Base-by-base conservation (phyloP, 2,888 invertebrate genomes). In the Sminthurinus aureus region DNA sequence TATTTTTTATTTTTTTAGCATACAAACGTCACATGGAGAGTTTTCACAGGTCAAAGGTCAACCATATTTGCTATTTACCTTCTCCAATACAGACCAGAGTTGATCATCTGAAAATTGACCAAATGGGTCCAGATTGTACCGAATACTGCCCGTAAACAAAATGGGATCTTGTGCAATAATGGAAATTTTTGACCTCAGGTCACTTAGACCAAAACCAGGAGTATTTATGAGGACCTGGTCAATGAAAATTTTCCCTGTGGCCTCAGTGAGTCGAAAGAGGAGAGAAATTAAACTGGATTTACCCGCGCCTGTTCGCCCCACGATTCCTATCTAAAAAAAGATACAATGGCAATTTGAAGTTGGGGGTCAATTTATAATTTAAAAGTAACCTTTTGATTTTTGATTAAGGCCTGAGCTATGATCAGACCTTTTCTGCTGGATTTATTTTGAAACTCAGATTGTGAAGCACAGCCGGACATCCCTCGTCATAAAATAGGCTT, bases 101-200 rank as follows among this genome's bases (percentile, higher is more conserved):
- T 85, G 76, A 4, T 74, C 78, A 83, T 86, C 86, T 15, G 58
- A n/a, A 26, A 80, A 85, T 38, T 83, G 58, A 52, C 75, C 79
- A 81, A 86, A 85, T 0, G 86, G 86, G 51, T 86, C 86, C 64
- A 86, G 52, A 67, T 86, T 86, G 77, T 85, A 84, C 0, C 86
- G 73, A 20, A 86, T 69, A 9, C 83, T 85, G 50, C 86, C 86
- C 9, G 83, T 83, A 64, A 92, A 96, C 78, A 96, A 91, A 80
- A 96, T 94, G 0, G 96, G 96, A 89, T 96, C 95, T 90, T 96
- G 95, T 0, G 96, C 95, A 88, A 96, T 96, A 89, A 96, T 97
- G 0, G 97, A 95, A 84, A 98, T 95, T 88, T 94, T 94, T 83
- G 93, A 93, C 78, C 98, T 92, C 38, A 98, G 91, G 89, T 95